phyloP scores from a whole-genome alignment of 2,888 invertebrate species.

The Papilio gigon region DNA sequence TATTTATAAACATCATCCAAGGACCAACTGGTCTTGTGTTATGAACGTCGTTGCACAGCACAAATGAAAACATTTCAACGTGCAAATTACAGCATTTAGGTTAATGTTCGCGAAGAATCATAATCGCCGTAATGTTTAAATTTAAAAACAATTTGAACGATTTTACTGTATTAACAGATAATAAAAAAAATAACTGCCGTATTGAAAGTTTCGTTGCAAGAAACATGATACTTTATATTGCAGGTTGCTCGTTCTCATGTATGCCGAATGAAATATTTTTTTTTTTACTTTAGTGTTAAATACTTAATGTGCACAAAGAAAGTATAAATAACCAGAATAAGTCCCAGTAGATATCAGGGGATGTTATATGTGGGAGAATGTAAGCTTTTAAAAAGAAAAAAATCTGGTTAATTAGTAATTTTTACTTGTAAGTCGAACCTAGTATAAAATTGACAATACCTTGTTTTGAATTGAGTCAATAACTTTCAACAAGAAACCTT shows the following conservation, averaged over 20 bases:
- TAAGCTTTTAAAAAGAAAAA: neutral
- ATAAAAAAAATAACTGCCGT: neutral
- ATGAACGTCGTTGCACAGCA: neutral
- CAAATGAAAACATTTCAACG: slow-evolving; percentile 18
- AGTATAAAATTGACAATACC: neutral
- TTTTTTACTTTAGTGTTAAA: neutral
- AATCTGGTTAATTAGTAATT: neutral
- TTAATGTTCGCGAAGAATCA: slow-evolving; percentile 7
- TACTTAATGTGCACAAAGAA: neutral
- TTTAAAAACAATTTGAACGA: slow-evolving; percentile 9
- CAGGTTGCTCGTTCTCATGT: neutral
- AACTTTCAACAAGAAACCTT: neutral
- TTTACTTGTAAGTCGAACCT: neutral
- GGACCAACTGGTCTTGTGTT: neutral
- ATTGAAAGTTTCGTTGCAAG: neutral
- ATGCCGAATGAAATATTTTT: neutral
- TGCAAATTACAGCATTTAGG: slow-evolving; percentile 15
- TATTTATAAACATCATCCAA: neutral
- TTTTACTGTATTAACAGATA: neutral
- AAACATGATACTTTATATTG: neutral
- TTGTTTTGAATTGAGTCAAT: neutral
- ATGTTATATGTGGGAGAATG: neutral
- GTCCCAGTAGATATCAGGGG: neutral
- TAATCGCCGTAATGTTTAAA: slow-evolving; percentile 12
- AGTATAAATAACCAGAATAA: neutral